These are phyloP conservation scores for Metacarcinus magister DNA, from an alignment of 2,888 invertebrate species.

Conservation along the genomic window DNA sequence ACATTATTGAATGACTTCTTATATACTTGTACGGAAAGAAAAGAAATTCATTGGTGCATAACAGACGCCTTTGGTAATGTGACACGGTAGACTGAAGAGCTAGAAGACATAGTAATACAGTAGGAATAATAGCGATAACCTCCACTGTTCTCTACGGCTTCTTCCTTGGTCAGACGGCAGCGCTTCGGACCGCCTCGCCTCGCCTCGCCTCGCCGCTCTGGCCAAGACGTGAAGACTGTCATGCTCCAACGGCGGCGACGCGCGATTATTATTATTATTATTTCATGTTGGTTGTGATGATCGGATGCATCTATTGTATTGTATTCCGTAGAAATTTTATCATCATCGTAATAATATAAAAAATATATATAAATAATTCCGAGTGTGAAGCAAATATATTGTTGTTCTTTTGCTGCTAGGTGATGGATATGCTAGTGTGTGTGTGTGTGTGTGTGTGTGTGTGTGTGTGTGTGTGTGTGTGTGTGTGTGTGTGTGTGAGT, in stretches of 20 bases:
- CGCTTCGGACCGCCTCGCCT: not conserved
- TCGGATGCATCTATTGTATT: not conserved
- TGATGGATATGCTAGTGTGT: slow-evolving; percentile 48
- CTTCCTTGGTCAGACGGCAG: not conserved
- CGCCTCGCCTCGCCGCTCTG: not conserved
- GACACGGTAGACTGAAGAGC: not conserved
- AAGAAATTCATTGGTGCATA: not conserved
- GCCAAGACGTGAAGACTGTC: not conserved
- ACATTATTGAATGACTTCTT: not conserved
- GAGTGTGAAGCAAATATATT: not conserved
- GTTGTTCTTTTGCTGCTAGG: slow-evolving; percentile 15
- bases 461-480: slow-evolving; percentile 42
- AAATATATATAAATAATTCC: not conserved
- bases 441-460: not conserved
- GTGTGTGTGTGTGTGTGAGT: slow-evolving; percentile 45
- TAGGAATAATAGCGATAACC: not conserved
- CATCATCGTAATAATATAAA: not conserved
- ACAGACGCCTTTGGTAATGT: not conserved
- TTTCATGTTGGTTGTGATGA: not conserved
- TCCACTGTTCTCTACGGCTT: not conserved
- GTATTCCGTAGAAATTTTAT: not conserved
- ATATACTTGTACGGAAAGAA: not conserved
- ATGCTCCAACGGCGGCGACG: not conserved
- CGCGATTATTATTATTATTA: not conserved
- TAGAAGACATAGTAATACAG: not conserved